Evolutionary conservation across 2,888 invertebrate species (phyloP).

Genomic region (Melangyna quadrimaculata): DNA sequence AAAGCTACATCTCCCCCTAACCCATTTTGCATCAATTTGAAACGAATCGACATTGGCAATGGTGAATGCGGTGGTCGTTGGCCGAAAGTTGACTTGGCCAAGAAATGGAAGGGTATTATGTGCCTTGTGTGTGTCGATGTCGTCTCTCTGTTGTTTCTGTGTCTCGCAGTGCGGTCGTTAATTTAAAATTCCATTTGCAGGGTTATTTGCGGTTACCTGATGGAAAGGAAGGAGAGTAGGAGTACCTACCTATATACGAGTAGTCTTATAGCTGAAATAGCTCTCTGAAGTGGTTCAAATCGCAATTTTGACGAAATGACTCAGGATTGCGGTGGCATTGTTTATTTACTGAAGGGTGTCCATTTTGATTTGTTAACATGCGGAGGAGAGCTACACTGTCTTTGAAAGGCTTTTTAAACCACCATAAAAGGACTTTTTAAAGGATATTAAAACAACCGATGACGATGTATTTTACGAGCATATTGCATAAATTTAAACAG

Average conservation of each 20-base stretch:
- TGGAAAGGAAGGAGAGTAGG: slow-evolving; percentile 8
- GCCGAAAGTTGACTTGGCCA: neutral
- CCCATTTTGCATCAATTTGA: slow-evolving; percentile 19
- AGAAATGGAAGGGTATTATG: neutral
- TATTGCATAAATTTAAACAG: slow-evolving; percentile 18
- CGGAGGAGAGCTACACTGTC: neutral
- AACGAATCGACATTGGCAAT: slow-evolving; percentile 28
- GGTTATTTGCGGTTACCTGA: slow-evolving; percentile 68
- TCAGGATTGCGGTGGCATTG: slow-evolving; percentile 59
- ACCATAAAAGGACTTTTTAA: slow-evolving; percentile 13
- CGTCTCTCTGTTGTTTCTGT: too few species aligned
- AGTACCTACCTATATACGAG: too few species aligned
- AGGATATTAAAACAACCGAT: slow-evolving; percentile 14
- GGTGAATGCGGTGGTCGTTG: neutral
- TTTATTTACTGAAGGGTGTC: slow-evolving; percentile 60
- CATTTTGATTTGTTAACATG: slow-evolving; percentile 51
- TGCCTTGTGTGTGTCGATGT: neutral
- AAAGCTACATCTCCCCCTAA: neutral
- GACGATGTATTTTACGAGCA: slow-evolving; percentile 9
- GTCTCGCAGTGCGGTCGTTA: slow-evolving; percentile 66
- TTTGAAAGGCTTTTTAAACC: slow-evolving; percentile 14
- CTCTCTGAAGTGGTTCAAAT: slow-evolving; percentile 41
- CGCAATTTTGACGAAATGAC: slow-evolving; percentile 63
- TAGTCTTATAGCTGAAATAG: neutral
- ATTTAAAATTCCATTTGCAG: slow-evolving; percentile 71